Evolutionary conservation across 2,888 invertebrate genomes (phyloP), one percentile per base, ranked within the genome.

Genomic region (Stenoptilia bipunctidactyla): DNA sequence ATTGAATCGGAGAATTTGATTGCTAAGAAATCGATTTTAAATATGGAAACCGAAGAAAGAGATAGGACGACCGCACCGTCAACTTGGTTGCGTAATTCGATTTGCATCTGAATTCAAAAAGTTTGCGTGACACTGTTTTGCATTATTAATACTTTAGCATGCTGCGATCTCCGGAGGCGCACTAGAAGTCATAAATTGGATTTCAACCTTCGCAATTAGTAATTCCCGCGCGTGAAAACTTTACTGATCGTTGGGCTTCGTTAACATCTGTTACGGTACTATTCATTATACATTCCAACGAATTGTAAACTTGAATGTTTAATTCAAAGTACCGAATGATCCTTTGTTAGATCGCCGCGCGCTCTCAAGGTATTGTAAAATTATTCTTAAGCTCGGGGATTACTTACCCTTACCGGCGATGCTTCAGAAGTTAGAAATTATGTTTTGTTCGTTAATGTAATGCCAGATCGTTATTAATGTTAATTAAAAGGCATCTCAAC

Each of bases 151-250:
- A 79, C 75, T 77, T 74, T 66, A 67, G 71, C 75, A 20, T 20
- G 20, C 20, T 8, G 69, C 76, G 80, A 82, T 82, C 79, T 79
- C 80, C 65, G 66, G 75, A 79, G 76, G 72, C 75, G 69, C 68
- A 79, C 79, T 77, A 80, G 79, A 73, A 77, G 75, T 77, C 67
- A 82, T 80, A 82, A 83, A 83, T 83, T 82, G 82, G 80, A 83
- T 83, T 79, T 73, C 75, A 77, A 75, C 80, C 79, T 80, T 82
- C 77, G 82, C 82, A 83, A 83, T 83, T 83, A 82, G 82, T 82
- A 79, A 82, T 80, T 82, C 82, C 80, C 79, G 83, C 80, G 83
- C 82, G 82, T 82, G 82, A 82, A 80, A 83, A 82, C 82, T 83
- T 83, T 82, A 66, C 73, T 82, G 83, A 83, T 83, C 83, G 79